phyloP scores from a whole-genome alignment of 2,888 invertebrate species.

The Melinopterus prodromus region DNA sequence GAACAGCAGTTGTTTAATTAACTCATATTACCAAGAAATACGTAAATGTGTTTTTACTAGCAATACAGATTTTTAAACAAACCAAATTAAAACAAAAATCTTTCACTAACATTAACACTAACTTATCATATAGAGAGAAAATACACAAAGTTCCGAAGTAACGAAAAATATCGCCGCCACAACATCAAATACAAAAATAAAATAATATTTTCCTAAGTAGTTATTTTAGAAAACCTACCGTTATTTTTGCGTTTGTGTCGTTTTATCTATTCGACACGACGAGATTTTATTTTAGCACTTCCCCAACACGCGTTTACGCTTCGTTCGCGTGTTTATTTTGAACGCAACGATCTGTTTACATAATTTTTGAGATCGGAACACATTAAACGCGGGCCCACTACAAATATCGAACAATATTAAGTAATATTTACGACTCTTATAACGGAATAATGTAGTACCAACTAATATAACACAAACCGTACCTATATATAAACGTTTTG shows the following conservation, averaged over 20 bases:
- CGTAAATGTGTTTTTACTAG: too few relatives aligned
- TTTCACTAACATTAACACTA: too few relatives aligned
- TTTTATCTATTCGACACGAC: not conserved
- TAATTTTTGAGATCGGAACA: not conserved
- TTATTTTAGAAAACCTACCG: not conserved
- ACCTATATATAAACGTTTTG: not conserved
- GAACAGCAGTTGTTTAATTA: too few relatives aligned
- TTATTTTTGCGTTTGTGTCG: not conserved
- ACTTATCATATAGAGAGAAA: too few relatives aligned
- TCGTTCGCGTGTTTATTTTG: not conserved
- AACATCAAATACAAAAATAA: too few relatives aligned
- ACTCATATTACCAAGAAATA: too few relatives aligned
- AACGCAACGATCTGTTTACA: not conserved
- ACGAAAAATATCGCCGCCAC: too few relatives aligned
- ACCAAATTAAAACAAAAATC: too few relatives aligned
- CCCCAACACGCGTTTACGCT: not conserved
- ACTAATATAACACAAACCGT: not conserved
- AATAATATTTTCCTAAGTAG: too few relatives aligned
- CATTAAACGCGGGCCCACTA: not conserved
- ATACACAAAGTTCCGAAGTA: too few relatives aligned
- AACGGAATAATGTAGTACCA: not conserved
- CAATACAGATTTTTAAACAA: too few relatives aligned
- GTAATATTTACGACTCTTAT: not conserved
- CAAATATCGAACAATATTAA: slow-evolving; percentile 4
- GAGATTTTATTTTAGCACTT: not conserved